Base-by-base conservation (phyloP, 2,888 invertebrate genomes). In the Lepidocyrtinus sp. region DNA sequence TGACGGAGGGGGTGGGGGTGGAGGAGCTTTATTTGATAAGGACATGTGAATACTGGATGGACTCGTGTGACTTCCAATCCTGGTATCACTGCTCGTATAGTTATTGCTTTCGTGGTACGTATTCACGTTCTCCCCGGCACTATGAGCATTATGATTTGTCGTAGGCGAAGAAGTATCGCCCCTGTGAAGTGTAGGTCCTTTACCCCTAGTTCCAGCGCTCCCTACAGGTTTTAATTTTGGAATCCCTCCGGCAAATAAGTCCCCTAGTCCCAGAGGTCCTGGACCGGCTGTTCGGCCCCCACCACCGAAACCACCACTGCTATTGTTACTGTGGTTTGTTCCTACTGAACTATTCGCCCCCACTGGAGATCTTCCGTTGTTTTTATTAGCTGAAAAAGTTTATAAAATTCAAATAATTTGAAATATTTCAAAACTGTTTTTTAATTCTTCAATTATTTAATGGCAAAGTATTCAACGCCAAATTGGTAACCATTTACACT, bases 161-260 rank as follows among this genome's bases (percentile, higher is more conserved):
- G 50, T 50, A 2, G 50, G 17, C 12, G 50, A 12, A 12, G 50
- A 50, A 50, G 17, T 12, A n/a, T 50, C 50, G 17, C 17, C 17
- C 17, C 50, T 50, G 15, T 50, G 50, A 50, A 50, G 50, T 50
- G 50, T 50, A 68, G 26, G 65, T 73, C 83, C 68, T 72, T 70
- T 75, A 21, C 81, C 86, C 26, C 86, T 82, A 62, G 89, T 85
- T 26, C 71, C 75, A 15, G 78, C 75, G 24, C 75, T 78, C 72
- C 93, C 93, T 67, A 93, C 93, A n/a, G 94, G 90, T 88, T 93
- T 92, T 82, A 95, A 89, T 88, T 94, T 94, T 24, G 95, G 95
- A 91, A 95, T 94, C 77, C 95, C 95, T 74, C 94, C 94, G 63
- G 94, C 93, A 89, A 95, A 95, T 78, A 95, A 89, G 7, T 94